Base-by-base conservation (phyloP, 2,113 vertebrate genomes). In the Gopherus flavomarginatus region DNA sequence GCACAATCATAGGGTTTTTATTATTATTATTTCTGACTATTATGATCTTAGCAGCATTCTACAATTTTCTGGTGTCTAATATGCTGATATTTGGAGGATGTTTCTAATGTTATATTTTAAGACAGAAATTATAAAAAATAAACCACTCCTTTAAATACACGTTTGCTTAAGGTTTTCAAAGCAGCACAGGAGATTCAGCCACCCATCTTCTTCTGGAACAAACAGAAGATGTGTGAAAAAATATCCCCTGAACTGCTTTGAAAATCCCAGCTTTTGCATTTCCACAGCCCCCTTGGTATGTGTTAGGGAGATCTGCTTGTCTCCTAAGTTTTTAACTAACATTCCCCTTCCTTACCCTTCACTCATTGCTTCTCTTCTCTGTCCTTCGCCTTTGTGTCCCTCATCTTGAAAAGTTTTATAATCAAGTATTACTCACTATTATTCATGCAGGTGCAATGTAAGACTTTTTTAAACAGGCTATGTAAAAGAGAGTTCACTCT, bases 391-490 rank as follows among this genome's bases (percentile, higher is more conserved):
- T 96, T 95, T 53, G 56, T 88, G 92, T 82, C 72, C 87, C 78
- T 49, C 79, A 83, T 87, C 92, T 86, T 2, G 3, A 92, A 86
- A 95, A 94, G 93, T 88, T 95, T 92, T 72, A 86, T 82, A 86
- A 97, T 80, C 53, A 8, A 84, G 84, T 88, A 57, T 82, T 85
- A 62, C 81, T 91, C 1, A 1, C 49, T 90, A 90, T 96, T 98
- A 96, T 95, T 97, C 96, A 97, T 95, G 90, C 89, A 90, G 93
- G 90, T 84, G 81, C 92, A 90, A 93, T 96, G 87, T 80, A 92
- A 94, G 85, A 83, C 78, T 93, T 90, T 96, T 89, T 97, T 93
- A 96, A 96, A 94, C 90, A 92, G 35, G 22, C 91, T 92, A 88
- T 1, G 8, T 95, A 95, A 92, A 95, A 95, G 85, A 0, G 54